Conservation (phyloP, 2,888 invertebrate genomes). For the Harpagoxenus sublaevis region DNA sequence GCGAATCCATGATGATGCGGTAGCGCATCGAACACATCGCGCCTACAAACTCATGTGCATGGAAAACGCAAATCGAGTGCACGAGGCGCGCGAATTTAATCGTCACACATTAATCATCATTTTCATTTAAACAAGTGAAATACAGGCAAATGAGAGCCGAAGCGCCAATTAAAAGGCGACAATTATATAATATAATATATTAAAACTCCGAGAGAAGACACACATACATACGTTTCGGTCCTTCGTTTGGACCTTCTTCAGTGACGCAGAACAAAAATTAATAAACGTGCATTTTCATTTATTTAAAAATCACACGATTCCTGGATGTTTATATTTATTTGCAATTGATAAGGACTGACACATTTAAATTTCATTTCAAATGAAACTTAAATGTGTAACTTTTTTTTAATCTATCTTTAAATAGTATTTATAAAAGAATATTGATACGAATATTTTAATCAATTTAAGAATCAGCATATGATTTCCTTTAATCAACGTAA, state of each 20-base stretch:
- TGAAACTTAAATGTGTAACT: too few relatives aligned
- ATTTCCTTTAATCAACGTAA: not conserved
- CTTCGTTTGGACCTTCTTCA: too few relatives aligned
- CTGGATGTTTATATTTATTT: not conserved
- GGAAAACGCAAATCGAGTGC: not conserved
- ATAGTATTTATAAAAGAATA: not conserved
- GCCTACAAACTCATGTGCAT: not conserved
- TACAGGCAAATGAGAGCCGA: too few relatives aligned
- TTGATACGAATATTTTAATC: not conserved
- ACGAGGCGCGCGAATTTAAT: not conserved
- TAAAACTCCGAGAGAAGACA: too few relatives aligned
- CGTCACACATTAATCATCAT: not conserved
- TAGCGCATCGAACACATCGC: not conserved
- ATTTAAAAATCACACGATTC: not conserved
- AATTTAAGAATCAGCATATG: not conserved
- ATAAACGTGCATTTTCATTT: not conserved
- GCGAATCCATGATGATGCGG: constrained; percentile 18
- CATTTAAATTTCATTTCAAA: constrained; percentile 6
- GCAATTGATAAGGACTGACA: not conserved
- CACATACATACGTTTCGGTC: too few relatives aligned
- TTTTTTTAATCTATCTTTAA: not conserved
- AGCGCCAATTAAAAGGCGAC: too few relatives aligned
- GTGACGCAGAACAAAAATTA: too few relatives aligned
- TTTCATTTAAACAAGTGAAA: not conserved
- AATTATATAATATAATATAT: too few relatives aligned